Evolutionary conservation across 2,113 vertebrate species (phyloP).

Genomic region (Peromyscus californicus): DNA sequence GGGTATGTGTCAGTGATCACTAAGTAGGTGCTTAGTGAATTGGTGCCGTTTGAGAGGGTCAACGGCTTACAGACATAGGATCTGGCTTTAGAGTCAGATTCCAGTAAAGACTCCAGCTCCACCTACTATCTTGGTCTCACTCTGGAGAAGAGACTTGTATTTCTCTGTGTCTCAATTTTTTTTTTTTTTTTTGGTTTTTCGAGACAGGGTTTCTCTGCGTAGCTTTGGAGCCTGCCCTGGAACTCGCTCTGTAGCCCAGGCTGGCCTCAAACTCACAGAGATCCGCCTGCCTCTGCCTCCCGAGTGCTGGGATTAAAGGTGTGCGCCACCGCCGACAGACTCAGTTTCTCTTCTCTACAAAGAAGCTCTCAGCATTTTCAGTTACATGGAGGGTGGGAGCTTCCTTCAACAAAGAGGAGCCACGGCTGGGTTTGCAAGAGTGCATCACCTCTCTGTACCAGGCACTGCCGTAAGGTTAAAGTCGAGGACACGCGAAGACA

Average conservation of each 20-base stretch:
- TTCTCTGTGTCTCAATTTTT: not conserved
- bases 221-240: too few species aligned
- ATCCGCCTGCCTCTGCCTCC: too few species aligned
- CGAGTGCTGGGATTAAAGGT: too few species aligned
- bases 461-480: not conserved
- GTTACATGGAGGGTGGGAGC: not conserved
- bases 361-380: not conserved
- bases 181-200: too few species aligned
- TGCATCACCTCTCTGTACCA: not conserved
- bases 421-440: not conserved
- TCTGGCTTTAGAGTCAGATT: not conserved
- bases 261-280: too few species aligned
- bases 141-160: not conserved
- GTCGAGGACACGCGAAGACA: not conserved
- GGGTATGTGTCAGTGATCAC: accelerated
- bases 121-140: not conserved
- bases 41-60: not conserved
- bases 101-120: not conserved
- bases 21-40: not conserved
- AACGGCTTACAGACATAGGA: too few species aligned
- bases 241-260: too few species aligned
- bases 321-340: too few species aligned
- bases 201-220: too few species aligned
- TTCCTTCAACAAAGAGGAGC: accelerated
- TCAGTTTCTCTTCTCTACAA: not conserved